Conservation (phyloP, 2,797 vertebrate species). For the Karalla daura region DNA sequence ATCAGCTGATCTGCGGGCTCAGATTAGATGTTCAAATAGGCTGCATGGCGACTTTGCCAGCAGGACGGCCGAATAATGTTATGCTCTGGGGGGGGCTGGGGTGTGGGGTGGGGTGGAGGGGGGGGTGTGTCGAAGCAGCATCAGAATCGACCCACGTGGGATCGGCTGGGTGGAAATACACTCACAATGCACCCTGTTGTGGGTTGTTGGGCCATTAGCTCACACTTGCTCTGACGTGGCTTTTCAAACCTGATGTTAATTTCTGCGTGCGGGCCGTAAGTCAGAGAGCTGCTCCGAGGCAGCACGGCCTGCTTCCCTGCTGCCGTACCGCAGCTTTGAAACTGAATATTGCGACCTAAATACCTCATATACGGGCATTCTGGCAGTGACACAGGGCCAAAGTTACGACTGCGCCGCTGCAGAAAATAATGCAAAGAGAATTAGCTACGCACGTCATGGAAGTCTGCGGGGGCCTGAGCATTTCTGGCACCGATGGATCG, state of each 20-base stretch:
- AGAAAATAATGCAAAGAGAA: not conserved
- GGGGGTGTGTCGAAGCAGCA: not conserved
- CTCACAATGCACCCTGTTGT: not conserved
- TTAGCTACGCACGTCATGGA: not conserved
- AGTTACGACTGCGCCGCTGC: not conserved
- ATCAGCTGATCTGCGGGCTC: conserved; percentile 54
- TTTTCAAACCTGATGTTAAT: not conserved
- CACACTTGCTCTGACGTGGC: not conserved
- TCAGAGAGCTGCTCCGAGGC: not conserved
- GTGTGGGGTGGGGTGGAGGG: no score
- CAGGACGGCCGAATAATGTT: conserved; percentile 37
- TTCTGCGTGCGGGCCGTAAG: not conserved
- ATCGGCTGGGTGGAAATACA: not conserved
- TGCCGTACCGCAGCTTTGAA: not conserved
- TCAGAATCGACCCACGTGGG: conserved; percentile 13
- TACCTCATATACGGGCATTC: not conserved
- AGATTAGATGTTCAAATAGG: conserved; percentile 65
- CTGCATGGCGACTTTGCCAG: conserved; percentile 36
- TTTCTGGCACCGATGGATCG: not conserved
- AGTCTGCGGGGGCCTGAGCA: not conserved
- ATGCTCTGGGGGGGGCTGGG: conserved; percentile 1
- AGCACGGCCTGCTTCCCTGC: not conserved
- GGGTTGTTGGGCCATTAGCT: not conserved
- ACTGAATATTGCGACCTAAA: not conserved
- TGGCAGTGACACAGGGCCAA: not conserved